These are phyloP conservation scores for Crotalus viridis DNA, from an alignment of 2,113 vertebrate species.

Conservation along the genomic window DNA sequence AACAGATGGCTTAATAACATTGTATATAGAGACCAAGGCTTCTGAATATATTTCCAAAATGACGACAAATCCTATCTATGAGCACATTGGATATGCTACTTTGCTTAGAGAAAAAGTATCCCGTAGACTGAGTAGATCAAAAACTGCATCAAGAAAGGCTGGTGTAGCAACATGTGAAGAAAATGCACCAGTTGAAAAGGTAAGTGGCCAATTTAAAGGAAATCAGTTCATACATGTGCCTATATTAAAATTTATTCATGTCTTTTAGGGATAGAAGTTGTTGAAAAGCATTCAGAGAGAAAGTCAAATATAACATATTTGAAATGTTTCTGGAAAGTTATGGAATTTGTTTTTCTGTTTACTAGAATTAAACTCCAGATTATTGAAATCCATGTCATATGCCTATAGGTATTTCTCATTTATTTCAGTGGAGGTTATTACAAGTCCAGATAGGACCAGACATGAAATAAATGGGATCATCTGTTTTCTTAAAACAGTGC, in stretches of 20 bases:
- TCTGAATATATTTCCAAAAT: slow-evolving; percentile 98
- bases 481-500: neutral
- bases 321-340: neutral
- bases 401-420: neutral
- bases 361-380: neutral
- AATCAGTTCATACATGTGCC: neutral
- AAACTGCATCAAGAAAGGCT: slow-evolving; percentile 81
- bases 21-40: slow-evolving; percentile 97
- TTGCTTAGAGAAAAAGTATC: slow-evolving; percentile 90
- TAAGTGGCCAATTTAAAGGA: slow-evolving; percentile 53
- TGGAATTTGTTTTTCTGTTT: neutral
- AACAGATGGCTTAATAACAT: slow-evolving; percentile 94
- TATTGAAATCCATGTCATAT: neutral
- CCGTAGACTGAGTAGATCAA: slow-evolving; percentile 81
- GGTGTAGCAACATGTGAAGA: slow-evolving; percentile 85
- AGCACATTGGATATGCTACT: slow-evolving; percentile 92
- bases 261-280: neutral
- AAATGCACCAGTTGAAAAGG: slow-evolving; percentile 78
- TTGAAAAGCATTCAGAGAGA: neutral
- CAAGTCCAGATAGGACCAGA: neutral
- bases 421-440: neutral
- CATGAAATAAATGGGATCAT: neutral
- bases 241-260: neutral
- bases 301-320: neutral
- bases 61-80: slow-evolving; percentile 98